Percentiles rank a stretch among this genome's conserved stretches.
Conservation (phyloP, 2,797 vertebrate species). For the Sarcoramphus papa region DNA sequence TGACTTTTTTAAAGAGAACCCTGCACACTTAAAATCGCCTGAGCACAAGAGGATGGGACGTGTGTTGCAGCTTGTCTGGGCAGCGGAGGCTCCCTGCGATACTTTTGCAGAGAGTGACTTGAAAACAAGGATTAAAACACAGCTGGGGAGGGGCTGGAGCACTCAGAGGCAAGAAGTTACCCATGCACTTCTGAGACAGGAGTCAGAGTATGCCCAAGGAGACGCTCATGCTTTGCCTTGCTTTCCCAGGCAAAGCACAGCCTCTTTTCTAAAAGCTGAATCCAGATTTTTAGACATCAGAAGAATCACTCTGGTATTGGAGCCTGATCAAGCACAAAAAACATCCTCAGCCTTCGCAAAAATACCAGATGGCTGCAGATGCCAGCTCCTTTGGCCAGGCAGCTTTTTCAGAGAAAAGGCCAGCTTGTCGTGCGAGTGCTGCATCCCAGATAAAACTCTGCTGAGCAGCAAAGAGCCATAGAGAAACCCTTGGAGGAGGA, state of each 20-base stretch:
- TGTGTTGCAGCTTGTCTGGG: not conserved
- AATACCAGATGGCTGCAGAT: slow-evolving; percentile 57
- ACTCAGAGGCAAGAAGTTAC: not conserved
- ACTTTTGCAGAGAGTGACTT: not conserved
- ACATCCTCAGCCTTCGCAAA: slow-evolving; percentile 15
- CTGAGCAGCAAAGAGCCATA: not conserved
- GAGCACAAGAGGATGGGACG: not conserved
- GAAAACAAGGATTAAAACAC: not conserved
- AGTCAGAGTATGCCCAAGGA: not conserved
- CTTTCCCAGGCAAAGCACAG: not conserved
- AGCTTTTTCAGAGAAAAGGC: not conserved
- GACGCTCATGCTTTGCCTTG: not conserved
- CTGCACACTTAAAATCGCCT: not conserved
- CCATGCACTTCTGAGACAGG: not conserved
- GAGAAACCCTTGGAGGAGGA: slow-evolving; percentile 1
- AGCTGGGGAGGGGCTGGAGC: not conserved
- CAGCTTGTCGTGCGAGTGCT: slow-evolving; percentile 11
- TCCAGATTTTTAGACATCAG: slow-evolving; percentile 25
- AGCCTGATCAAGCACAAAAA: slow-evolving; percentile 9
- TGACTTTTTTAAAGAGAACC: not conserved
- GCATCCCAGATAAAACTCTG: slow-evolving; percentile 5
- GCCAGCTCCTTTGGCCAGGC: slow-evolving; percentile 38
- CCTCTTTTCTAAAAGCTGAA: not conserved
- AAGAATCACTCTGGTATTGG: slow-evolving; percentile 10
- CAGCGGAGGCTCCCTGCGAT: not conserved